Evolutionary conservation across 2,888 invertebrate genomes (phyloP), one percentile per base, ranked within the genome.

Genomic region (Drosophila paranaensis): DNA sequence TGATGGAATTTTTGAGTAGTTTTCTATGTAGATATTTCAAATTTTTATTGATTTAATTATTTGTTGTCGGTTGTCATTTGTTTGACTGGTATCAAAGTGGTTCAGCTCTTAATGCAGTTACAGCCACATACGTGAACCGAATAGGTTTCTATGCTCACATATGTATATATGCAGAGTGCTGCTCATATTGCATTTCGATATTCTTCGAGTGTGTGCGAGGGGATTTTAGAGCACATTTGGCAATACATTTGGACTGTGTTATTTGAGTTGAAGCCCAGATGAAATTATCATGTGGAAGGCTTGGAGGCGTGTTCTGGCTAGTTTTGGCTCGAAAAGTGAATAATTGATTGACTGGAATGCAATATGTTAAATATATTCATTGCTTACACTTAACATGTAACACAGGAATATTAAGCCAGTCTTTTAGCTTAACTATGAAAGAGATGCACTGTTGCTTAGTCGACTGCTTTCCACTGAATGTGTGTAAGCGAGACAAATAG

Each of bases 11-110:
- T 74, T 73, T 74, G 68, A 79, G 84, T 74, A 82, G 80, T 85
- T 85, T 74, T 62, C 79, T 53, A 74, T 79, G 72, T 66, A 81
- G 70, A 83, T 73, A 76, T 84, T 84, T 81, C 58, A 85, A 88
- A 81, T 79, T 88, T 81, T 79, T 88, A 88, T 84, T 88, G 87
- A 84, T 86, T 83, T 83, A 81, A 88, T 84, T 84, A 88, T 88
- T 66, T 73, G 71, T 55, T 77, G 69, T 64, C 77, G 62, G 75
- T 53, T 58, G 60, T 42, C 75, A 56, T 63, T 64, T 60, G 58
- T 67, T 64, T 53, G 71, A 64, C 58, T 64, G 58, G 48, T 57
- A 68, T 79, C 63, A 53, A 70, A 66, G 57, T 62, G 66, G 53
- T 77, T 14, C 45, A 55, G 51, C 55, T 56, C 60, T 58, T 73